Evolutionary conservation across 2,113 vertebrate species (phyloP).

Genomic region (Vicugna pacos): DNA sequence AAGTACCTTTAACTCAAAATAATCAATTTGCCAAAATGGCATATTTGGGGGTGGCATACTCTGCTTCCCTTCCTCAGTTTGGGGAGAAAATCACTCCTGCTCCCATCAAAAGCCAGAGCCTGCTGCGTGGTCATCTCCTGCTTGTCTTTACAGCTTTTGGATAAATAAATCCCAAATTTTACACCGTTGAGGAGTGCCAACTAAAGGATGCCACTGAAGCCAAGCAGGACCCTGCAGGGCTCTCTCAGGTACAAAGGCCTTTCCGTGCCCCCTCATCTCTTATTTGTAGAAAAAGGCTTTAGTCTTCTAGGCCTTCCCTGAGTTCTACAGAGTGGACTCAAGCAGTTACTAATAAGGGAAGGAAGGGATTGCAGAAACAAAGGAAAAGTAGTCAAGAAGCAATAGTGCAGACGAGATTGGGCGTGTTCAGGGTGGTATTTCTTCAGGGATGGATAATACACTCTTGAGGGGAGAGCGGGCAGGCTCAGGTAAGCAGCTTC

Average conservation of each 20-base stretch:
- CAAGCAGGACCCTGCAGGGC: neutral
- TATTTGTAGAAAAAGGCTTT: neutral
- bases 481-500: too few species aligned
- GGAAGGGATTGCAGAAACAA: neutral
- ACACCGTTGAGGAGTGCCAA: neutral
- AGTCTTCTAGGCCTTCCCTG: neutral
- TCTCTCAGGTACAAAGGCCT: neutral
- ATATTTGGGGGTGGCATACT: neutral
- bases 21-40: neutral
- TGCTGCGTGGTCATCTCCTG: neutral
- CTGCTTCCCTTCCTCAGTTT: neutral
- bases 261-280: neutral
- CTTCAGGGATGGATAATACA: too few species aligned
- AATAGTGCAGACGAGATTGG: too few species aligned
- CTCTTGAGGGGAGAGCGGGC: too few species aligned
- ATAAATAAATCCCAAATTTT: neutral
- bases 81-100: neutral
- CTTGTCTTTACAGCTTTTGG: neutral
- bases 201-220: neutral
- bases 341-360: neutral
- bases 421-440: too few species aligned
- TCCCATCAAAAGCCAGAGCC: neutral
- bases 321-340: neutral
- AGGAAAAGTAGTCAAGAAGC: neutral
- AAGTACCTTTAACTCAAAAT: neutral